Evolutionary conservation across 2,888 invertebrate genomes (phyloP), one percentile per base, ranked within the genome.

Genomic region (Perdita meconis): DNA sequence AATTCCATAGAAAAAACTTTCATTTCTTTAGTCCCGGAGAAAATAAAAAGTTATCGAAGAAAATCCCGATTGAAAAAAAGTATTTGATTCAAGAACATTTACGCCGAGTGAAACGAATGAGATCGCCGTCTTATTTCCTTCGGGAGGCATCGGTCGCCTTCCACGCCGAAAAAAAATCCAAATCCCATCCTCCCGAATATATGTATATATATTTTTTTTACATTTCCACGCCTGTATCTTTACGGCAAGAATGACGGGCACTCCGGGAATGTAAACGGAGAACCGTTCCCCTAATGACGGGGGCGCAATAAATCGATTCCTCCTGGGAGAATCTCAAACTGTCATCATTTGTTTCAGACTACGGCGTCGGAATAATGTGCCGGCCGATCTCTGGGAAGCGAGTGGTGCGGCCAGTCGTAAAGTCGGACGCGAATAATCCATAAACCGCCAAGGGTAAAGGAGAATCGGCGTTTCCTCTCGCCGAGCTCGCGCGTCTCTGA

Each of bases 331-430:
- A 30, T 38, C 55, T 73, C 24, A 73, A 59, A 53, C 65, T 60
- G 65, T 73, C 59, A 47, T 75, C 65, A 30, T 75, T 73, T 73
- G 74, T 75, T 76, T 50, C 16, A 68, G 75, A 57, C 50, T 40
- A 26, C 36, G 53, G 57, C 19, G 68, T 10, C 4, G 13, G 53
- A 59, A 47, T 47, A 40, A 72, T 57, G 30, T 13, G 5, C 16
- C 24, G 34, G 30, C 22, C 30, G 61, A 42, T 44, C 53, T 40
- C 30, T 19, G 22, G 16, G 36, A 40, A n/a, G 30, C 53, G n/a
- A 67, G 70, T 57, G 19, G 68, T 19, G 47, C 40, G 51, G 36
- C 36, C 2, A 22, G 16, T 56, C 57, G 59, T 65, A 55, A 59
- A 75, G 51, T n/a, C 51, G 57, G 26, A 30, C 56, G 51, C 2